Base-by-base conservation (phyloP, 2,888 invertebrate species). In the Drosophila limbata region DNA sequence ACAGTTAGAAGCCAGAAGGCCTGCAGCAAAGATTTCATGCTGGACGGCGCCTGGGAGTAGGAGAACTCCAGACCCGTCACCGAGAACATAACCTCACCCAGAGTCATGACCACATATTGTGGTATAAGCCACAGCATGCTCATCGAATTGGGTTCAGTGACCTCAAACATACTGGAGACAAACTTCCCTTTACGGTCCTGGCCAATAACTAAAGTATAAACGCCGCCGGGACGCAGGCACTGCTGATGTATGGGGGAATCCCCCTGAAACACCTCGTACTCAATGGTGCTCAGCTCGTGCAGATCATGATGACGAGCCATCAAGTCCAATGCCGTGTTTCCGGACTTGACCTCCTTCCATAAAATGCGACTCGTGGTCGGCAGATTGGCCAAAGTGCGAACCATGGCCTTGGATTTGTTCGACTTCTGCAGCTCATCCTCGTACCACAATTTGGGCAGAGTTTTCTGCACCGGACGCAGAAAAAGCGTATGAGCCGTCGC, bases 21-120 rank as follows among this genome's bases (percentile, higher is more conserved):
- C 92, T 96, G 96, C 45, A 99, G 92, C 0, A 99, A 95, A 0
- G 98, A 97, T 92, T 99, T 99, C 98, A 99, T 98, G 69, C 95
- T 95, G 3, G 79, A 51, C 1, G 95, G 95, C 3, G 95, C 94
- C 94, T 94, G 94, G 0, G 95, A 94, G 88, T 95, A 96, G 8
- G 95, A 94, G 89, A 96, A 96, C 74, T 94, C 94, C 9, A 96
- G 91, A 0, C 95, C 95, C 15, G 95, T 95, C 17, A 96, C 94
- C 0, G 95, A 95, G 84, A 95, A 95, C 93, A 96, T 94, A 1
- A 96, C 91, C 72, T 92, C 92, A 3, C 94, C 95, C 2, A 94
- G 86, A 0, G 95, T 95, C 81, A 96, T 94, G 2, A 95, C 89
- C 44, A 95, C 90, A 85, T 95, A 95, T 90, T 96, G 96, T 0